Conservation (phyloP, 2,888 invertebrate genomes). For the Catocala sponsa region DNA sequence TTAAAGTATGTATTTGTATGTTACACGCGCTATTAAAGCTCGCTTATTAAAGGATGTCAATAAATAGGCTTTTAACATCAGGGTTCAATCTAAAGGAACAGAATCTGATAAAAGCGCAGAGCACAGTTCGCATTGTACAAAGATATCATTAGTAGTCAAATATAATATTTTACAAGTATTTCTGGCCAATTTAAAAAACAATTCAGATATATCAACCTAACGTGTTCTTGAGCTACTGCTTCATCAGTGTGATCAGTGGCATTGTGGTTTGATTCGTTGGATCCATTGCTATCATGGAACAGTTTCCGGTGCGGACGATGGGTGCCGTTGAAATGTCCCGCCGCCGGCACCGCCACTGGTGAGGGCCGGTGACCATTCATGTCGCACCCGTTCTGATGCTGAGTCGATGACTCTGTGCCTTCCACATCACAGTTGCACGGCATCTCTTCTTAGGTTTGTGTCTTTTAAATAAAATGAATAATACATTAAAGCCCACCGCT, state of each 20-base stretch:
- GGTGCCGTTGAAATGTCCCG: conserved; percentile 50
- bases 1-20: too few species aligned
- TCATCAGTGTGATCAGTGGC: conserved; percentile 22
- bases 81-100: too few species aligned
- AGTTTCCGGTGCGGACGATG: conserved; percentile 68
- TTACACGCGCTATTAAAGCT: too few species aligned
- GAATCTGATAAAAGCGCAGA: too few species aligned
- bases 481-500: conserved; percentile 2
- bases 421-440: conserved; percentile 67
- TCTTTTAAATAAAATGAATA: conserved; percentile 21
- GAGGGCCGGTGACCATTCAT: conserved; percentile 37
- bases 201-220: conserved; percentile 65
- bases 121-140: too few species aligned
- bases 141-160: too few species aligned
- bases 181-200: background rate
- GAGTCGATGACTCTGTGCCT: conserved; percentile 40
- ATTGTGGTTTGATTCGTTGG: conserved; percentile 33
- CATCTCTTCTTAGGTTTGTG: conserved; percentile 51
- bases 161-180: too few species aligned
- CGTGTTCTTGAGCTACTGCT: conserved; percentile 52
- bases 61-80: too few species aligned
- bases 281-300: conserved; percentile 60
- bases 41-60: too few species aligned
- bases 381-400: conserved; percentile 60
- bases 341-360: background rate